Evolutionary conservation across 64 coral and sea anemone species (phyloP).

Genomic region (Pocillopora damicornis): DNA sequence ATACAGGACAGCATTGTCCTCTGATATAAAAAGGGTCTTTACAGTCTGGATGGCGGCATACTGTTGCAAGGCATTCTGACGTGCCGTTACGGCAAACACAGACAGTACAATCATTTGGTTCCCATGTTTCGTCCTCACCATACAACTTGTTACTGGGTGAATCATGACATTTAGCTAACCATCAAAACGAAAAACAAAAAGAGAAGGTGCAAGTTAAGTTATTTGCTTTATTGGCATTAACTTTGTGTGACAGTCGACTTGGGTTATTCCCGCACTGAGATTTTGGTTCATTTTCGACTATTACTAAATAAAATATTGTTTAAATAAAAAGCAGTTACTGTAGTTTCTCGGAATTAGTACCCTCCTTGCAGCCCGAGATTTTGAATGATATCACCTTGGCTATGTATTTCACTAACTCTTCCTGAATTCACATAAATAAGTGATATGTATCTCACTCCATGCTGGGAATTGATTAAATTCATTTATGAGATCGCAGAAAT

Average conservation of each 20-base stretch:
- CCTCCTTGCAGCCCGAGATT: too few species aligned
- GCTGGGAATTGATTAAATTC: too few species aligned
- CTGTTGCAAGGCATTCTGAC: constrained; percentile 74
- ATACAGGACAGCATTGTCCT: constrained; percentile 79
- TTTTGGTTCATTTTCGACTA: too few species aligned
- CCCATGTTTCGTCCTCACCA: constrained; percentile 72
- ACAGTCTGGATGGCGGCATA: constrained; percentile 85
- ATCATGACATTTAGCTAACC: constrained; percentile 58
- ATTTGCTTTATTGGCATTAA: not conserved
- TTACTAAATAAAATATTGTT: too few species aligned
- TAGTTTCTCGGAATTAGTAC: too few species aligned
- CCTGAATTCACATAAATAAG: too few species aligned
- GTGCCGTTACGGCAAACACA: constrained; percentile 64
- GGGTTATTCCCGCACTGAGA: too few species aligned
- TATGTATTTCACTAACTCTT: too few species aligned
- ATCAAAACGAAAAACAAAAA: not conserved
- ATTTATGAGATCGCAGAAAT: too few species aligned
- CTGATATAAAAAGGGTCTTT: constrained; percentile 67
- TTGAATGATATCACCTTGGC: too few species aligned
- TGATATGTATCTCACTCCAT: too few species aligned
- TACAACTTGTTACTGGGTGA: constrained; percentile 73
- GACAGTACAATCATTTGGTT: constrained; percentile 86
- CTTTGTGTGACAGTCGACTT: not conserved
- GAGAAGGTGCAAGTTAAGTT: not conserved
- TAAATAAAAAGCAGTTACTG: too few species aligned